Percentiles rank a stretch among this genome's conserved stretches.
Evolutionary conservation across 2,113 vertebrate species (phyloP).

Genomic region (Galemys pyrenaicus): DNA sequence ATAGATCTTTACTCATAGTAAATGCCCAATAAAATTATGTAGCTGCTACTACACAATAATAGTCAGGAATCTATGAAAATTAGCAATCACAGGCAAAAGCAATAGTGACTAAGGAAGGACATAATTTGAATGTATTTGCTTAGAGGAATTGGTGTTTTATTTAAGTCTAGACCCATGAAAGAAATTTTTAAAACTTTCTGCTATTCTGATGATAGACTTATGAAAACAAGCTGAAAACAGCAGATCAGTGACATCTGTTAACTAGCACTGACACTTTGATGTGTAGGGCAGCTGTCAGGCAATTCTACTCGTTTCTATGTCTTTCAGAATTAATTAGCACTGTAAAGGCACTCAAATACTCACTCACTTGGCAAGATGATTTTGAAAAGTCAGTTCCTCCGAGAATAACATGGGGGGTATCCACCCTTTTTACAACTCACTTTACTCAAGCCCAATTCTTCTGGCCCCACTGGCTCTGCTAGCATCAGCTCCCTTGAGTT

Average conservation of each 20-base stretch:
- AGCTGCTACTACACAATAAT: not conserved
- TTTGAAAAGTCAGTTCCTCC: slow-evolving; percentile 73
- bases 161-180: not conserved
- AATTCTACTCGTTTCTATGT: slow-evolving; percentile 69
- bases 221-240: slow-evolving; percentile 68
- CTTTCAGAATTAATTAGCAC: slow-evolving; percentile 83
- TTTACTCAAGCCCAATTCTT: not conserved
- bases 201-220: slow-evolving; percentile 4
- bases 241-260: slow-evolving; percentile 79
- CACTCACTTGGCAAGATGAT: slow-evolving; percentile 72
- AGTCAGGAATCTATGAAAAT: not conserved
- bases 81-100: not conserved
- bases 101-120: not conserved
- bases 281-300: slow-evolving; percentile 80
- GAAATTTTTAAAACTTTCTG: slow-evolving; percentile 8
- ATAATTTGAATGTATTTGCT: not conserved
- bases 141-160: not conserved
- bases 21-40: not conserved
- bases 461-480: not conserved
- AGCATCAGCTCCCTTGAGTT: not conserved
- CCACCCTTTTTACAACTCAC: not conserved
- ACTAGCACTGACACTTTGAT: slow-evolving; percentile 71
- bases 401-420: slow-evolving; percentile 12
- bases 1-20: not conserved
- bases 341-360: slow-evolving; percentile 59